Percentiles rank a stretch among this genome's conserved stretches.
Evolutionary conservation across 2,888 invertebrate genomes (phyloP).

Genomic region (Amphipyra berbera): DNA sequence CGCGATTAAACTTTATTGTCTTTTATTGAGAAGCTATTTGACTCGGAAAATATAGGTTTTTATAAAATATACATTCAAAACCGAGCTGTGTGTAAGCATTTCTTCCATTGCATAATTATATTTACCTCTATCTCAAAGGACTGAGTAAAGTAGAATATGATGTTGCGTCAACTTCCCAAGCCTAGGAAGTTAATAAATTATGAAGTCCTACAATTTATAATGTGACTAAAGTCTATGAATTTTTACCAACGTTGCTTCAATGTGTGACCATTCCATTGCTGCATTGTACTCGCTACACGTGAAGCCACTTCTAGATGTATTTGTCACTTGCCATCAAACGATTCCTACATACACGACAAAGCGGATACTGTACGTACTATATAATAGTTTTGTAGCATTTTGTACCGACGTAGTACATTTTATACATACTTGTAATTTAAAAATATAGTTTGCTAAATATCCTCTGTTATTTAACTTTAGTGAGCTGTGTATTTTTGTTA

Average conservation of each 20-base stretch:
- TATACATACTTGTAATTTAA: slow-evolving; percentile 64
- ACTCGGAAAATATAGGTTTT: slow-evolving; percentile 22
- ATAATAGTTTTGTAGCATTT: slow-evolving; percentile 73
- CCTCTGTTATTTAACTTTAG: slow-evolving; percentile 60
- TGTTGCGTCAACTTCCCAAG: slow-evolving; percentile 12
- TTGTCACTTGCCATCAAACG: slow-evolving; percentile 59
- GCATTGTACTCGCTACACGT: slow-evolving; percentile 22
- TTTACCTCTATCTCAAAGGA: slow-evolving; percentile 52
- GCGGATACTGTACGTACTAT: slow-evolving; percentile 53
- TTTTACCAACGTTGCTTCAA: slow-evolving; percentile 34
- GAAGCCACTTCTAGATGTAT: slow-evolving; percentile 30
- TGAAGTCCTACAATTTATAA: slow-evolving; percentile 16
- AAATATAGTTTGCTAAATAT: slow-evolving; percentile 59
- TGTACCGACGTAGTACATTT: slow-evolving; percentile 74
- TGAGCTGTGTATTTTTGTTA: slow-evolving; percentile 68
- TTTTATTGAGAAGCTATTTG: slow-evolving; percentile 29
- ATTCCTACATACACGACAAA: slow-evolving; percentile 59
- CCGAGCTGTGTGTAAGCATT: slow-evolving; percentile 37
- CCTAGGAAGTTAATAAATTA: background rate
- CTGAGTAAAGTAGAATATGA: slow-evolving; percentile 47
- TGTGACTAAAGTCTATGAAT: slow-evolving; percentile 43
- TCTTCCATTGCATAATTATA: slow-evolving; percentile 53
- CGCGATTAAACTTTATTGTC: slow-evolving; percentile 17
- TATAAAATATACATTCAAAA: slow-evolving; percentile 46
- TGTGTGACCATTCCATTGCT: slow-evolving; percentile 44